A percentile compares a stretch with the other conserved stretches of the same genome.
These are phyloP conservation scores for Pseudochirops cupreus DNA, from an alignment of 2,797 vertebrate genomes.

Conservation along the genomic window DNA sequence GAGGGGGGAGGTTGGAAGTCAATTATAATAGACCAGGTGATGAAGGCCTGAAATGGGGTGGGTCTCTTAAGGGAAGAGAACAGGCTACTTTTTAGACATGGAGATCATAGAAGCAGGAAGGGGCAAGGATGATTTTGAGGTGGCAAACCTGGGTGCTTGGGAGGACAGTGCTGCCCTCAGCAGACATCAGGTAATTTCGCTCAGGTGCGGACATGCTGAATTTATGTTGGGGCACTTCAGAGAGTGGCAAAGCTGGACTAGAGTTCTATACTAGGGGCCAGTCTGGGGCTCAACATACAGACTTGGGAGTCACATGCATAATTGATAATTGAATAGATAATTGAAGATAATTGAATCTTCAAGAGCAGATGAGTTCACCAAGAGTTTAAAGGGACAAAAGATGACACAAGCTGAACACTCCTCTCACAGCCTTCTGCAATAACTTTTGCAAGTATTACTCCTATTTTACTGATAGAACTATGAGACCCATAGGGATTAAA, in stretches of 20 bases:
- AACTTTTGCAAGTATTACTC: neutral
- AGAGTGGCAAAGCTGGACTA: neutral
- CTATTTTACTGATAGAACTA: neutral
- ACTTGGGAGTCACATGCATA: neutral
- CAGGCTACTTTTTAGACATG: neutral
- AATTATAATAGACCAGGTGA: neutral
- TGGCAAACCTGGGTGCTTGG: neutral
- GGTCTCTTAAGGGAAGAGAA: neutral
- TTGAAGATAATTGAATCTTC: neutral
- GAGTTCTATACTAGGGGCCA: neutral
- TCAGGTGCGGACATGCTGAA: neutral
- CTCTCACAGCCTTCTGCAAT: neutral
- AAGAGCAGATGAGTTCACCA: neutral
- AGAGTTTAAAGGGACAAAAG: neutral
- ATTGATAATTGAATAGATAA: too few relatives aligned
- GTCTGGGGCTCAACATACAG: neutral
- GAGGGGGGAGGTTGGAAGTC: neutral
- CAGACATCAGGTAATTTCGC: neutral
- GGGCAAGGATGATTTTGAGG: neutral
- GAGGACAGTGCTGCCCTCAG: neutral
- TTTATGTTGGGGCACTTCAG: neutral
- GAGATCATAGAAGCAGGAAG: neutral
- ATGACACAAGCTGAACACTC: neutral
- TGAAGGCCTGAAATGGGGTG: neutral
- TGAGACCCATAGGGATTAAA: neutral